Evolutionary conservation across 1,140 invertebrate genomes (phyloP), one percentile per base, ranked within the genome.

Genomic region (Hydropsyche tenuis): DNA sequence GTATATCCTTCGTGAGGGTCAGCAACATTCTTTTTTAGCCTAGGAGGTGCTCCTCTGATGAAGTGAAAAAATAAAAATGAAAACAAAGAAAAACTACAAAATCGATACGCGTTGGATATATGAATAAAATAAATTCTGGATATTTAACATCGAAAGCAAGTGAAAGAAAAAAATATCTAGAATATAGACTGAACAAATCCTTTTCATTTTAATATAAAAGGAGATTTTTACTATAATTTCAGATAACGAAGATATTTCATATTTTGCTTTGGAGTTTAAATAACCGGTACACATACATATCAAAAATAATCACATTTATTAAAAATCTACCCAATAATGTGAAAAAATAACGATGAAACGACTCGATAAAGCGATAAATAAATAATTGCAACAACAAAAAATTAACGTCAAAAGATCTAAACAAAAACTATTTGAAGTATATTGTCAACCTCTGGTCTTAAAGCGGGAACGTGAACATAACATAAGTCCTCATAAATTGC

Each of bases 401-500:
- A 65, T 42, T 3, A 16, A 43, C 30, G n/a, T n/a, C 27, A 23
- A 6, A 60, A 60, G 30, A 20, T 65, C 23, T 42, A 37, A 37
- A 37, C 3, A 37, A 9, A 37, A 4, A 37, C n/a, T n/a, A n/a
- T n/a, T 37, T 37, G 30, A 37, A 37, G 30, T 37, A 63, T 42
- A 23, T 3, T 42, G 20, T 42, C 14, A 65, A 89, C 90, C 90
- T 92, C 90, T 56, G 88, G 86, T 81, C 82, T 80, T 70, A 86
- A 84, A 42, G 89, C 86, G 72, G 89, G 88, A 82, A 94, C 91
- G 75, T 92, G 93, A 75, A 94, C 91, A 82, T 93, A 94, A 86
- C 93, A 95, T 64, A 95, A 88, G 83, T 94, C 92, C 85, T 94
- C 93, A 82, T 96, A 96, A 79, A 94, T 91, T 82, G 93, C 91